phyloP scores from a whole-genome alignment of 2,113 vertebrate species.

The Mirza zaza region DNA sequence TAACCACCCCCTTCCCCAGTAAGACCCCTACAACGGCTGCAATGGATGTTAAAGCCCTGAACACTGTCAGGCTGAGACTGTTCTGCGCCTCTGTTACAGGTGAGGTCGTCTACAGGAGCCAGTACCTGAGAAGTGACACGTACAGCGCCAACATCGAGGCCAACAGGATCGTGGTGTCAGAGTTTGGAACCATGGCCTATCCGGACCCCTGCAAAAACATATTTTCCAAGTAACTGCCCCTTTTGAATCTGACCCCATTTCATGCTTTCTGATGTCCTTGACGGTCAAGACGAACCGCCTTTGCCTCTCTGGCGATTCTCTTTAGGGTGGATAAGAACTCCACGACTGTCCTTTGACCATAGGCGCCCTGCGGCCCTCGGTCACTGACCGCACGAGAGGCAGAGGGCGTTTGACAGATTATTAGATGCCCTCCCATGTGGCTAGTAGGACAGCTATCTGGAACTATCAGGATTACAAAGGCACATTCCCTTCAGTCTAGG shows the following conservation, averaged over 20 bases:
- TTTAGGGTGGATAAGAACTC: not conserved
- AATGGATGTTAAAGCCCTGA: not conserved
- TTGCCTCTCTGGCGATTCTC: not conserved
- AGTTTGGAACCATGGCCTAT: slow-evolving; percentile 96
- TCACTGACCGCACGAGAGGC: not conserved
- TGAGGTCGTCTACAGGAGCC: slow-evolving; percentile 94
- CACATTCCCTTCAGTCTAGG: not conserved
- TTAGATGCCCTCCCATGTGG: not conserved
- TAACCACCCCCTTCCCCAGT: rapidly evolving
- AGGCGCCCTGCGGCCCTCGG: rapidly evolving
- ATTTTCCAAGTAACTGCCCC: slow-evolving; percentile 90
- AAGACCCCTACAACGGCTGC: not conserved
- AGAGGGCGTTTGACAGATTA: not conserved
- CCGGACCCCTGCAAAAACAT: slow-evolving; percentile 97
- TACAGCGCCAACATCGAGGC: slow-evolving; percentile 90
- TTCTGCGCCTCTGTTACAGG: slow-evolving; percentile 82
- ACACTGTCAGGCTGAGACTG: not conserved
- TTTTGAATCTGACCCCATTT: not conserved
- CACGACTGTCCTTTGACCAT: rapidly evolving
- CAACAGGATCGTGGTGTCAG: slow-evolving; percentile 93
- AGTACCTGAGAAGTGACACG: slow-evolving; percentile 92
- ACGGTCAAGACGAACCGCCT: not conserved
- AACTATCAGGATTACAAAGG: not conserved
- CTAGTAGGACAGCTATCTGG: not conserved
- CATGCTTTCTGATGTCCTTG: not conserved